Percentiles rank a stretch among this genome's conserved stretches.
Evolutionary conservation across 2,113 vertebrate genomes (phyloP).

Genomic region (Ptilorrhoa leucosticta): DNA sequence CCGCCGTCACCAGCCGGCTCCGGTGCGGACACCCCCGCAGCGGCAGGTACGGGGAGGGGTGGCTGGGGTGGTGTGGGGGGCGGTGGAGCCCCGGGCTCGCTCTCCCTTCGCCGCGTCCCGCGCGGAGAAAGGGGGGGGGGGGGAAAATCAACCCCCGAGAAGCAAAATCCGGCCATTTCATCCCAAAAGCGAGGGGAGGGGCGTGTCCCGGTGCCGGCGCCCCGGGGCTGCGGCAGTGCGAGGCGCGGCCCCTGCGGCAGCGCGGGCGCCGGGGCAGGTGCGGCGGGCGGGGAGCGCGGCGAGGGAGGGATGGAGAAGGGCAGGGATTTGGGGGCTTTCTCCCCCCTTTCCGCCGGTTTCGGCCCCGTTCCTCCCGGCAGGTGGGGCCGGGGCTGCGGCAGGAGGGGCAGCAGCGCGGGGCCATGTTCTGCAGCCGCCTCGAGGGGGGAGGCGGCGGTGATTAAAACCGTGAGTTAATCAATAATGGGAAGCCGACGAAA

Average conservation of each 20-base stretch:
- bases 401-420: slow-evolving; percentile 31
- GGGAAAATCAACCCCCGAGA: not conserved
- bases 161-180: not conserved
- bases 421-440: slow-evolving; percentile 27
- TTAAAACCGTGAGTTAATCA: not conserved
- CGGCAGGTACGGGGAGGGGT: not conserved
- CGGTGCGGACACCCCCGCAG: not conserved
- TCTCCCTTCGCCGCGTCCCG: not conserved
- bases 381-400: slow-evolving; percentile 48
- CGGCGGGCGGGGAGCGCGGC: not conserved
- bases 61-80: not conserved
- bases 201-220: not conserved
- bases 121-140: not conserved
- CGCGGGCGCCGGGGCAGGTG: not conserved
- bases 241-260: slow-evolving; percentile 20
- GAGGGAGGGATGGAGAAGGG: not conserved
- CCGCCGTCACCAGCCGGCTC: not conserved
- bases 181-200: not conserved
- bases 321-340: not conserved
- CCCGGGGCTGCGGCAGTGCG: not conserved
- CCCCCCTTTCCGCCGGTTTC: too few species aligned
- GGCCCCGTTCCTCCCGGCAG: not conserved
- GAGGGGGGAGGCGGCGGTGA: not conserved
- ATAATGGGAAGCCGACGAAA: not conserved
- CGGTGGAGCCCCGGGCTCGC: not conserved